These are phyloP conservation scores for Harlomillsia oculata DNA, from an alignment of 1,140 invertebrate genomes.

Conservation along the genomic window DNA sequence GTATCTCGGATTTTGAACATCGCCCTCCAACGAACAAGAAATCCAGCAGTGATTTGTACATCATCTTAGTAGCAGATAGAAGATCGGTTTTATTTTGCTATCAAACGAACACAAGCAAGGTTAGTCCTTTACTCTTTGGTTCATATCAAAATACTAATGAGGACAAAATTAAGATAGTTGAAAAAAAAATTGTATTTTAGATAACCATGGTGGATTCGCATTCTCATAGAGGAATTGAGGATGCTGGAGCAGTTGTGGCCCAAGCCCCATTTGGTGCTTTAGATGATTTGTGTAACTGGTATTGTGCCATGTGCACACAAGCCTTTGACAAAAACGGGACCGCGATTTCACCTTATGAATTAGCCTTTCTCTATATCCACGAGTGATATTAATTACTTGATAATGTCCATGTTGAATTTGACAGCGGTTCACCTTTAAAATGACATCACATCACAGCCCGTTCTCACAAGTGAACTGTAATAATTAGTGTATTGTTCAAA, in stretches of 20 bases:
- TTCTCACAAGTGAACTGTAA: no score
- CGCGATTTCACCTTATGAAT: conserved; percentile 16
- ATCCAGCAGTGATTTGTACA: conserved; percentile 27
- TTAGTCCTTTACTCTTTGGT: conserved; percentile 1
- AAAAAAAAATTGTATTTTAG: conserved; percentile 24
- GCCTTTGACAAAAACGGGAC: conserved; percentile 19
- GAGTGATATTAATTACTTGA: no score
- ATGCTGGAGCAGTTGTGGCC: conserved; percentile 31
- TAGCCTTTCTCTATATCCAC: conserved; percentile 25
- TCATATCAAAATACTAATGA: not conserved
- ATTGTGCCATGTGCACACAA: conserved; percentile 28
- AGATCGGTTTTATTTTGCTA: conserved; percentile 34
- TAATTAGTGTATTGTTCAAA: no score
- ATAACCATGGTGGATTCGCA: conserved; percentile 35
- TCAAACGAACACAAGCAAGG: conserved; percentile 28
- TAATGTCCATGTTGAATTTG: no score
- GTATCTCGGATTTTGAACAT: conserved; percentile 29
- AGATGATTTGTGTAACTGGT: conserved; percentile 34
- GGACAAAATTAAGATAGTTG: not conserved
- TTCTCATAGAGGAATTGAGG: conserved; percentile 21
- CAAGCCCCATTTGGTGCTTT: conserved; percentile 27
- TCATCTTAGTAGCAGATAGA: conserved; percentile 33
- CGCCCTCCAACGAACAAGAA: conserved; percentile 27
- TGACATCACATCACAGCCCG: no score
- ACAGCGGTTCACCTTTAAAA: no score